Base-by-base conservation (phyloP, 2,113 vertebrate species). In the Heterotis niloticus region DNA sequence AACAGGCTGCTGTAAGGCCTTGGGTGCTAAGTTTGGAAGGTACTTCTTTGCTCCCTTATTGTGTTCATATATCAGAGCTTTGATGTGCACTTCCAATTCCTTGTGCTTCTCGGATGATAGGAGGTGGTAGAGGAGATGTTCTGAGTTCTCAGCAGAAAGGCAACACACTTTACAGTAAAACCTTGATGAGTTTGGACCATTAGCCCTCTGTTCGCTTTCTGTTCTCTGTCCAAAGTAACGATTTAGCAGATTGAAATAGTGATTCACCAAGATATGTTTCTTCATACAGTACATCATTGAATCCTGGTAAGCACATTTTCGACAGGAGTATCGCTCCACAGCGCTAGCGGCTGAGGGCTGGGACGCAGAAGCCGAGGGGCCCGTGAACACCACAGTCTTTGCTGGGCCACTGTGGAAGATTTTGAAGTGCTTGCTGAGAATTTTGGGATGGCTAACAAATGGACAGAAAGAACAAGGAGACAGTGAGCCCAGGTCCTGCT, bases 91-190 rank as follows among this genome's bases (percentile, higher is more conserved):
- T 79, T 93, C 95, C 83, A 98, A 80, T 67, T 94, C 92, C 83
- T 93, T 90, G 87, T 99, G 98, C 10, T 84, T 87, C 23, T 97
- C 95, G 0, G 95, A 93, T 0, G 94, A 94, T 84, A 98, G 82
- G 82, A 99, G 88, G 77, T 99, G 98, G 79, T 95, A 98, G 82
- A 98, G 90, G 82, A 99, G 88, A 66, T 96, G 94, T 74, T 98
- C 97, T 0, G 93, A 90, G 69, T 84, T 96, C 81, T 93, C 93
- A 10, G 94, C 94, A 75, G 86, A 88, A 70, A 92, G 85, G 1
- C 88, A 91, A 66, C 98, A 99, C 62, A 94, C 94, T 83, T 96
- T 99, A 88, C 98, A 99, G 84, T 93, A 98, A 81, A 95, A 94
- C 70, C 91, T 89, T 85, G 89, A 81, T 64, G 29, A 4, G 75